Percentiles rank a stretch among this genome's conserved stretches.
phyloP scores from a whole-genome alignment of 2,797 vertebrate species.

The Danio aesculapii region DNA sequence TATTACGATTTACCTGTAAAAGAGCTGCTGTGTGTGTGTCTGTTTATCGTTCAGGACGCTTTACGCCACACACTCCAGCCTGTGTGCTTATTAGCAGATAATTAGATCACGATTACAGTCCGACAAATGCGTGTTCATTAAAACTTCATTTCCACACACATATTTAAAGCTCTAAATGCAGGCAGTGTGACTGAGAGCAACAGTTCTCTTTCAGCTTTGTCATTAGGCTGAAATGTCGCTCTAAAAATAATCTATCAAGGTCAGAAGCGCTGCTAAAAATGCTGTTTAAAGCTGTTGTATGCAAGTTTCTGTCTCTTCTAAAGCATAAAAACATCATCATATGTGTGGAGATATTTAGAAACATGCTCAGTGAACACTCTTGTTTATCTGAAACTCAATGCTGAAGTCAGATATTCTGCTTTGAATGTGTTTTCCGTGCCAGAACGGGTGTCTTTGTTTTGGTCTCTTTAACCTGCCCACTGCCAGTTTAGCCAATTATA shows the following conservation, averaged over 20 bases:
- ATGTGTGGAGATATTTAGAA: no score
- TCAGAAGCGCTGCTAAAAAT: background rate
- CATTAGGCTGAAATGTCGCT: background rate
- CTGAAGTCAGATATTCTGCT: no score
- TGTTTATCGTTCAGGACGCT: conserved; percentile 66
- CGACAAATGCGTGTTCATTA: conserved; percentile 62
- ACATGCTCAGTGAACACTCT: no score
- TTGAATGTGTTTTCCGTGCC: no score
- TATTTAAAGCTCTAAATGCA: conserved; percentile 14
- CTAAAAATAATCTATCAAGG: background rate
- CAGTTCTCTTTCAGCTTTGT: conserved; percentile 13
- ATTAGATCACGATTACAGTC: conserved; percentile 72
- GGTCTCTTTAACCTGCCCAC: no score
- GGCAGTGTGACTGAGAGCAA: background rate
- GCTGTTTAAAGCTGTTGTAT: no score
- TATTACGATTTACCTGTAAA: conserved; percentile 67
- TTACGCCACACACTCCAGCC: conserved; percentile 70
- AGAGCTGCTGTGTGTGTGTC: conserved; percentile 65
- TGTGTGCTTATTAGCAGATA: conserved; percentile 71
- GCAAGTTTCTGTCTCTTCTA: no score
- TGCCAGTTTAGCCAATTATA: no score
- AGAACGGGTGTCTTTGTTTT: no score
- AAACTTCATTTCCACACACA: conserved; percentile 71
- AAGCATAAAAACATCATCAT: no score
- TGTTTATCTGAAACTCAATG: no score